Evolutionary conservation across 2,113 vertebrate species (phyloP).

Genomic region (Carassius auratus): DNA sequence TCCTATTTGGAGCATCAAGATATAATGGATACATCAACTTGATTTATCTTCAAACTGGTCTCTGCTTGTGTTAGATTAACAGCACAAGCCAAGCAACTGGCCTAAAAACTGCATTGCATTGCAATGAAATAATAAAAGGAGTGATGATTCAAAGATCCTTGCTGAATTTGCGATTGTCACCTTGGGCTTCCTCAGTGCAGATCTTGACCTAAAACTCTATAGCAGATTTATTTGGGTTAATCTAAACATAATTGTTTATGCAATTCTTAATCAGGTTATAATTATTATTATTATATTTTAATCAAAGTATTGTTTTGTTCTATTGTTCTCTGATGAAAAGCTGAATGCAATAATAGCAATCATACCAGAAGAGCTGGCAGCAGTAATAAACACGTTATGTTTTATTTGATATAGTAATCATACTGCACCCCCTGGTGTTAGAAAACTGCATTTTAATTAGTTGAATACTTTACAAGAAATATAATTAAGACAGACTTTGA

Average conservation of each 20-base stretch:
- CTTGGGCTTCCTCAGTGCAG: background rate
- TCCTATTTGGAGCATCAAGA: too few species aligned
- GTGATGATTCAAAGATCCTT: background rate
- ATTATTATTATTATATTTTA: background rate
- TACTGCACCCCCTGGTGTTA: slow-evolving; percentile 36
- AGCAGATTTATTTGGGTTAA: background rate
- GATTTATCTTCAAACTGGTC: too few species aligned
- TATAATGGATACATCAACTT: too few species aligned
- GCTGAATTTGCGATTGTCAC: background rate
- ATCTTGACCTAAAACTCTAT: background rate
- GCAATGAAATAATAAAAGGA: background rate
- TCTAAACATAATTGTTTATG: background rate
- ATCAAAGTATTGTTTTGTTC: background rate
- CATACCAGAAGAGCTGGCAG: background rate
- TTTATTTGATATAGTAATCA: slow-evolving; percentile 12
- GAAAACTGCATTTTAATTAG: background rate
- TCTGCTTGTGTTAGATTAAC: too few species aligned
- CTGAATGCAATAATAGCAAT: background rate
- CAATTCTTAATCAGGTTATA: background rate
- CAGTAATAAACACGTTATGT: background rate
- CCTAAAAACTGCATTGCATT: too few species aligned
- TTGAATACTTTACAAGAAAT: background rate
- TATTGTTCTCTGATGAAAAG: background rate
- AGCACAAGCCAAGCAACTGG: too few species aligned
- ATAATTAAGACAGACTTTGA: background rate